Evolutionary conservation across 2,113 vertebrate species (phyloP).

Genomic region (human (Homo sapiens)): DNA sequence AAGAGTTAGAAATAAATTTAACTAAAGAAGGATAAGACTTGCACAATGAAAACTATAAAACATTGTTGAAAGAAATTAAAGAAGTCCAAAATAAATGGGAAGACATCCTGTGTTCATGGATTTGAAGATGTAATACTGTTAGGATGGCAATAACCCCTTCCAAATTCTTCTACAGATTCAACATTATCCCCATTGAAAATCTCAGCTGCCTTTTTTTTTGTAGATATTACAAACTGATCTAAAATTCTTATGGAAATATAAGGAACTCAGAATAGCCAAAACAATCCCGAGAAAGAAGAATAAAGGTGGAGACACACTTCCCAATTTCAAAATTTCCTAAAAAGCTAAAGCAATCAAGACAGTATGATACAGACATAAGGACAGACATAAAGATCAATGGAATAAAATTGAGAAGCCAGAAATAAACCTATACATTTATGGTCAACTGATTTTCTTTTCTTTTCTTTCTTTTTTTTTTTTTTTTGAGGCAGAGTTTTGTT

Average conservation of each 20-base stretch:
- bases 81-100: background rate
- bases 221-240: background rate
- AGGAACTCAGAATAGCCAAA: background rate
- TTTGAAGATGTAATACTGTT: background rate
- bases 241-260: background rate
- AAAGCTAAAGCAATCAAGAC: background rate
- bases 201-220: background rate
- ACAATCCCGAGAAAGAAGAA: background rate
- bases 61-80: background rate
- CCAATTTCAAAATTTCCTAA: background rate
- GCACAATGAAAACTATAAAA: background rate
- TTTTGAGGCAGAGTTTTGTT: too few species aligned
- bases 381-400: background rate
- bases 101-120: background rate
- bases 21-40: background rate
- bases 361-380: background rate
- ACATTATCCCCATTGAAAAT: background rate
- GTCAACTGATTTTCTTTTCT: background rate
- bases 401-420: background rate
- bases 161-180: background rate
- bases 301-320: background rate
- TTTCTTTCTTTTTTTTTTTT: too few species aligned
- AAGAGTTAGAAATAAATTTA: background rate
- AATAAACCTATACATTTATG: background rate
- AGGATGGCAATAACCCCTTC: background rate